Evolutionary conservation across 2,113 vertebrate species (phyloP).

Genomic region (Collichthys lucidus): DNA sequence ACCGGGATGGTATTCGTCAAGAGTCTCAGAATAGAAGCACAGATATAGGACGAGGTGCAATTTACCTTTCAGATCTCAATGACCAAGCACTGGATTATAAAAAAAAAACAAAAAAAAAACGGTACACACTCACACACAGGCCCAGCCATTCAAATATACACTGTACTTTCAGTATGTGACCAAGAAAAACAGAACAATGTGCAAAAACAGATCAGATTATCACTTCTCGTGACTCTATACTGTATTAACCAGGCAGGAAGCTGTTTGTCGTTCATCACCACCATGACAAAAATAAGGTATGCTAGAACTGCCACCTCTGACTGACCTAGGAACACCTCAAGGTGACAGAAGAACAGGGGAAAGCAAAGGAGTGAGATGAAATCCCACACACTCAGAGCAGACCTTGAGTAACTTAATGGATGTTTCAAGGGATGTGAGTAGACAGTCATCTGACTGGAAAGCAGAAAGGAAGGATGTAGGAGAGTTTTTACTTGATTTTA

Average conservation of each 20-base stretch:
- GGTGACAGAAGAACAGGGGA: slow-evolving; percentile 32
- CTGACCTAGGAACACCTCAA: slow-evolving; percentile 42
- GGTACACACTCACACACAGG: slow-evolving; percentile 51
- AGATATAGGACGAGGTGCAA: slow-evolving; percentile 39
- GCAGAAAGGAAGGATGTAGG: slow-evolving; percentile 42
- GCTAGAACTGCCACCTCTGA: slow-evolving; percentile 34
- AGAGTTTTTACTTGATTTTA: slow-evolving; percentile 20
- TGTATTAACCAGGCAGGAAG: slow-evolving; percentile 51
- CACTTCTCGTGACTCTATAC: slow-evolving; percentile 54
- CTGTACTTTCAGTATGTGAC: slow-evolving; percentile 43
- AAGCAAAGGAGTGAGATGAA: slow-evolving; percentile 31
- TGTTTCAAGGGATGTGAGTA: slow-evolving; percentile 45
- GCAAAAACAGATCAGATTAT: slow-evolving; percentile 60
- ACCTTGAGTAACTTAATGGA: slow-evolving; percentile 47
- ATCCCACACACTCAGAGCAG: slow-evolving; percentile 36
- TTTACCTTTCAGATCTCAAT: slow-evolving; percentile 52
- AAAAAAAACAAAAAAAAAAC: slow-evolving; percentile 6
- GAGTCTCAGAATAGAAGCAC: slow-evolving; percentile 58
- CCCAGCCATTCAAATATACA: slow-evolving; percentile 40
- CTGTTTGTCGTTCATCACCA: slow-evolving; percentile 47
- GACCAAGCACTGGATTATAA: slow-evolving; percentile 32
- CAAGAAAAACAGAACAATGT: slow-evolving; percentile 52
- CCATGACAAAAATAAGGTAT: slow-evolving; percentile 52
- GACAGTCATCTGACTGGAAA: slow-evolving; percentile 58
- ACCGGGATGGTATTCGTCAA: slow-evolving; percentile 22